These are phyloP conservation scores for Xestia rhomboidea DNA, from an alignment of 2,888 invertebrate species.

Conservation along the genomic window DNA sequence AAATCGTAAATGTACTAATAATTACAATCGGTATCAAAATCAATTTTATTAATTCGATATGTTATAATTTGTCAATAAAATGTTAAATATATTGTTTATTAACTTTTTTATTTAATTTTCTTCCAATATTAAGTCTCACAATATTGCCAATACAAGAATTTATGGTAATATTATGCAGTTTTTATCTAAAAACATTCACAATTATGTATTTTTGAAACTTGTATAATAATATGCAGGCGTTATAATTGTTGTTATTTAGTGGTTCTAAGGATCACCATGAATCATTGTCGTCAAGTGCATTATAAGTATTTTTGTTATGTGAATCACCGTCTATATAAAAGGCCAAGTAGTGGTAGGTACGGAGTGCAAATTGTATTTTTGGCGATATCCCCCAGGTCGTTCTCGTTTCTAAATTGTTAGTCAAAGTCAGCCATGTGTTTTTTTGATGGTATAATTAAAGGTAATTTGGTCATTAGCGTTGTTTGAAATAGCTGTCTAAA, in stretches of 20 bases:
- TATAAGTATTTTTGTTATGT: slow-evolving; percentile 66
- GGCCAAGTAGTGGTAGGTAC: slow-evolving; percentile 51
- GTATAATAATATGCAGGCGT: slow-evolving; percentile 53
- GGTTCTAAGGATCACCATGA: slow-evolving; percentile 56
- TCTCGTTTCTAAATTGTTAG: slow-evolving; percentile 69
- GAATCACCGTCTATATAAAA: slow-evolving; percentile 70
- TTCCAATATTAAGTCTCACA: slow-evolving; percentile 48
- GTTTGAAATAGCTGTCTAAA: slow-evolving; percentile 22
- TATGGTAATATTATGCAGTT: slow-evolving; percentile 64
- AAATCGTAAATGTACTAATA: slow-evolving; percentile 55
- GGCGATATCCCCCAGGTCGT: slow-evolving; percentile 83
- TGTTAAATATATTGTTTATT: slow-evolving; percentile 57
- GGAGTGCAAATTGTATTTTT: slow-evolving; percentile 77
- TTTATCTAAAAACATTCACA: slow-evolving; percentile 59
- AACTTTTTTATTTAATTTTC: slow-evolving; percentile 54
- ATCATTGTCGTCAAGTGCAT: slow-evolving; percentile 68
- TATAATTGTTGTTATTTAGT: slow-evolving; percentile 57
- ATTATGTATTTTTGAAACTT: slow-evolving; percentile 60
- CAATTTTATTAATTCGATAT: slow-evolving; percentile 58
- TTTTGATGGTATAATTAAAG: slow-evolving; percentile 63
- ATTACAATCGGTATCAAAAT: slow-evolving; percentile 56
- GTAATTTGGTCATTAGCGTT: slow-evolving; percentile 57
- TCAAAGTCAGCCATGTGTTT: slow-evolving; percentile 66
- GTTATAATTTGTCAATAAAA: slow-evolving; percentile 62
- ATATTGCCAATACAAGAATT: slow-evolving; percentile 57